These are phyloP conservation scores for Bovichtus diacanthus DNA, from an alignment of 2,797 vertebrate genomes.

Conservation along the genomic window DNA sequence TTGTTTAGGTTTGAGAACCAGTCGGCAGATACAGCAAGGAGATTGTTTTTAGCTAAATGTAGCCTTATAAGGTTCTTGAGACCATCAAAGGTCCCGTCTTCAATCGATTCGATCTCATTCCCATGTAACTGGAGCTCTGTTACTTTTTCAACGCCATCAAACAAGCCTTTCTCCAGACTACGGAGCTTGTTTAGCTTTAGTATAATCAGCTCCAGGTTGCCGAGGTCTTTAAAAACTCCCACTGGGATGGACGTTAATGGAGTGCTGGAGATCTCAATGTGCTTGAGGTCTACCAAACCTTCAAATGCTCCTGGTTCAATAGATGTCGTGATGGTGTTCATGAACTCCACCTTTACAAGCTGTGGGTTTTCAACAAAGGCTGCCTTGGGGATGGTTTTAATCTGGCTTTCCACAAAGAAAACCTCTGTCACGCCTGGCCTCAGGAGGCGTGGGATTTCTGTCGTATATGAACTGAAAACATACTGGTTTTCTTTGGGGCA, in stretches of 20 bases:
- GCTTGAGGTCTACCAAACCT: constrained; percentile 72
- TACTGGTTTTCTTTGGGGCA: constrained; percentile 58
- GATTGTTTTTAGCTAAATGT: constrained; percentile 84
- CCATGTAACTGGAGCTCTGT: constrained; percentile 73
- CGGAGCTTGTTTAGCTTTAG: constrained; percentile 82
- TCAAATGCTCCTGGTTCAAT: constrained; percentile 87
- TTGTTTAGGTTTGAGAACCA: constrained; percentile 81
- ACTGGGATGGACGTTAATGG: constrained; percentile 68
- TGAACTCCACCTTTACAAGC: constrained; percentile 82
- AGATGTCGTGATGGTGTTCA: constrained; percentile 68
- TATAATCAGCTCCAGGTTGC: constrained; percentile 76
- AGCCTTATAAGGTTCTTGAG: constrained; percentile 77
- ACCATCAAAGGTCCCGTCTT: constrained; percentile 85
- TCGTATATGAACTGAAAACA: constrained; percentile 64
- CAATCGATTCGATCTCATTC: constrained; percentile 83
- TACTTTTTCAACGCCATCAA: constrained; percentile 79
- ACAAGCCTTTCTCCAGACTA: constrained; percentile 81
- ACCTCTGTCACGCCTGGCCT: constrained; percentile 74
- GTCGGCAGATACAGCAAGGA: constrained; percentile 68
- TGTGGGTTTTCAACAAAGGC: constrained; percentile 81
- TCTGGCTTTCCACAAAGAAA: constrained; percentile 79
- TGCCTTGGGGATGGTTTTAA: constrained; percentile 76
- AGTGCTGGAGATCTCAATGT: constrained; percentile 81
- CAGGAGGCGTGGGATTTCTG: constrained; percentile 75
- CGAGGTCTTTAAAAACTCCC: constrained; percentile 82